A percentile compares a stretch with the other conserved stretches of the same genome.
phyloP scores from a whole-genome alignment of 2,113 vertebrate genomes.

The Trichechus manatus region DNA sequence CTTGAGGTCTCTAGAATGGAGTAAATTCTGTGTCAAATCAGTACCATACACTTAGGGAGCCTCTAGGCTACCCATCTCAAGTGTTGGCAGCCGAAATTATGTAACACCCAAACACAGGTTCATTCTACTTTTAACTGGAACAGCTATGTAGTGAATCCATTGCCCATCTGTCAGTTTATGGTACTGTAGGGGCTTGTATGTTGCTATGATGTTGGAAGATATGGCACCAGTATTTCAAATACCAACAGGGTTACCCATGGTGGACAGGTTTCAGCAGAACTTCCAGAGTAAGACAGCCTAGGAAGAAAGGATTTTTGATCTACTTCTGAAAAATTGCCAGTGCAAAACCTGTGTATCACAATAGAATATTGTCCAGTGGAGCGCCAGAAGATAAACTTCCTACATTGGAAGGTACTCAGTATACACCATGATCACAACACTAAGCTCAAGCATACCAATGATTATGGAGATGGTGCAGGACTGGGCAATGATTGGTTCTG shows the following conservation, averaged over 20 bases:
- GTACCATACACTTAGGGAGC: background rate
- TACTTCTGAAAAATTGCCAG: background rate
- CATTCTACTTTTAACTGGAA: background rate
- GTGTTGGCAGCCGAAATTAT: background rate
- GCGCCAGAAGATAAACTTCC: background rate
- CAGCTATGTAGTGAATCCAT: background rate
- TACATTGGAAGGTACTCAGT: background rate
- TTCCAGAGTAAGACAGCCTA: background rate
- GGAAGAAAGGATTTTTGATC: background rate
- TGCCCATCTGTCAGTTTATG: background rate
- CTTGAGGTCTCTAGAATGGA: background rate
- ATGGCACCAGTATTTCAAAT: background rate
- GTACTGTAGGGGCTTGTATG: background rate
- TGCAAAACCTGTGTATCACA: background rate
- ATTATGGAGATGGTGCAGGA: background rate
- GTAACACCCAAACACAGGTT: background rate
- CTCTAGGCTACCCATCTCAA: background rate
- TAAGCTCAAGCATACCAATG: background rate
- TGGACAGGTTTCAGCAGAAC: background rate
- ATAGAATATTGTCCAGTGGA: background rate
- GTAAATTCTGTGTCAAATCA: conserved; percentile 21
- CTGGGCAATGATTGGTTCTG: background rate
- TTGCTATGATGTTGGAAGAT: background rate
- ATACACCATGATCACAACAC: background rate
- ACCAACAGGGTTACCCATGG: background rate